Conservation (phyloP, 2,113 vertebrate species). For the Megalops atlanticus region DNA sequence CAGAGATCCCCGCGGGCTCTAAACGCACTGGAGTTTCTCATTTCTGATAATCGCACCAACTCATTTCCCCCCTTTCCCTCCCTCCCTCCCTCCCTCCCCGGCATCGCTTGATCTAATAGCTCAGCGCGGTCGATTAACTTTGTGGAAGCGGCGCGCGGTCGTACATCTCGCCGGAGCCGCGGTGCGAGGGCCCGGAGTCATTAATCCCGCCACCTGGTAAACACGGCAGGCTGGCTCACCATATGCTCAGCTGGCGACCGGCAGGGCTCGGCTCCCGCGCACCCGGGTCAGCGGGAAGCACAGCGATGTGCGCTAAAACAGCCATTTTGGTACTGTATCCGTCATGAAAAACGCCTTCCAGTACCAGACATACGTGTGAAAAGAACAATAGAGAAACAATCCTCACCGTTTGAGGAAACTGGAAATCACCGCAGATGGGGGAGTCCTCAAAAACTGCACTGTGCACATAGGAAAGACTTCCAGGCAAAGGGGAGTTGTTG, state of each 20-base stretch:
- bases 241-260: neutral
- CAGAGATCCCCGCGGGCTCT: no score
- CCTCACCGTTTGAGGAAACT: no score
- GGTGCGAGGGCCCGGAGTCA: neutral
- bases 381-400: no score
- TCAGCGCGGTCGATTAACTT: neutral
- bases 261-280: neutral
- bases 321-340: neutral
- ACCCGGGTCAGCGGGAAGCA: neutral
- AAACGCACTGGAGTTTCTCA: no score
- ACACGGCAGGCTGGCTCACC: neutral
- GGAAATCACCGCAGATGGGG: no score
- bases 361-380: no score
- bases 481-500: no score
- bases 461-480: no score
- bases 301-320: no score
- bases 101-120: neutral
- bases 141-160: neutral
- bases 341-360: no score
- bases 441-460: no score
- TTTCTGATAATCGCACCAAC: neutral
- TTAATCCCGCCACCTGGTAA: neutral
- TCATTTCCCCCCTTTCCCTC: neutral
- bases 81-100: neutral
- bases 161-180: neutral